Base-by-base conservation (phyloP, 2,888 invertebrate species). In the Leucoptera coffeella region DNA sequence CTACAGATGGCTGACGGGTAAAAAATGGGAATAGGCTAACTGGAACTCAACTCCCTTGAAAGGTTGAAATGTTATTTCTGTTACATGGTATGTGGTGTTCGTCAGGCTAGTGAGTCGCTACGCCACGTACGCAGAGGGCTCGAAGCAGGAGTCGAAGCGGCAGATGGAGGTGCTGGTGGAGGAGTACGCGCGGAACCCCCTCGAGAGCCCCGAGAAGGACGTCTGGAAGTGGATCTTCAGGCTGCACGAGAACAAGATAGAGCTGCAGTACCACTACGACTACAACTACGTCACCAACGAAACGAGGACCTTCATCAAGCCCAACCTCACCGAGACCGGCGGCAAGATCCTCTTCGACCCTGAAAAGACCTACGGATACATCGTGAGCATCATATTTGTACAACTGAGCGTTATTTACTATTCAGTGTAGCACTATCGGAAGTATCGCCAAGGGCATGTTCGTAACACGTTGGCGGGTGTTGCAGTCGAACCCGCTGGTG, bases 271-370 rank as follows among this genome's bases (percentile, higher is more conserved):
- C 42, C 83, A 84, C 37, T 82, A 81, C 37, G 76, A 61, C 1
- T 67, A 73, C 30, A 78, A 72, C 27, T 71, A 75, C 34, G 73
- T 78, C 3, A 77, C 80, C 0, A 77, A 80, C 32, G 72, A 78
- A 8, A 81, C 75, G 0, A 69, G 82, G 21, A 71, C 59, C 26
- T 87, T 80, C 37, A 57, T 71, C 2, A 86, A 85, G 40, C 85
- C 87, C 0, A 75, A 80, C 4, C 51, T 78, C 28, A 76, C 80
- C 1, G 84, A 87, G 40, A 78, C 82, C 38, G 84, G 82, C 0
- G 78, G 82, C 4, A 75, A 76, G 36, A 61, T 84, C 7, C 47
- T 67, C 20, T 84, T 78, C 35, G 73, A 78, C 43, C 77, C 80
- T 1, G 72, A 76, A 3, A 69, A 80, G 33, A 80, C 79, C 1